These are phyloP conservation scores for Hyles euphorbiae DNA, from an alignment of 1,140 invertebrate species.

Conservation along the genomic window DNA sequence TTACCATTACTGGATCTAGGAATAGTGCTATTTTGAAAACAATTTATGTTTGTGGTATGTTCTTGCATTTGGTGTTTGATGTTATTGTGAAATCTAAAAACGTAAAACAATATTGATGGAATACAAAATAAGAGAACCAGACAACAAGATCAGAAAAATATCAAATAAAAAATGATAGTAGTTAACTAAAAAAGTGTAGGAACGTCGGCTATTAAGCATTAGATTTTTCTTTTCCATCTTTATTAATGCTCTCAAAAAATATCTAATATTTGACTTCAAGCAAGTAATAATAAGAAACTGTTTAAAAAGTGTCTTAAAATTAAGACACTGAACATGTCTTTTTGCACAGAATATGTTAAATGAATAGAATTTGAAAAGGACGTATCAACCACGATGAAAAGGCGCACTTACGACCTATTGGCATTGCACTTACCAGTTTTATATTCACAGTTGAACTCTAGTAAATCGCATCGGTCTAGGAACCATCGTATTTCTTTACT, in stretches of 20 bases:
- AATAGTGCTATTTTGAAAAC: slow-evolving; percentile 7
- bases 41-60: slow-evolving; percentile 32
- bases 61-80: slow-evolving; percentile 21
- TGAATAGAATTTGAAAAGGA: too few species aligned
- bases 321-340: too few species aligned
- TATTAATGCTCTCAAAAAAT: background rate
- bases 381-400: too few species aligned
- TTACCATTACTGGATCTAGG: slow-evolving; percentile 6
- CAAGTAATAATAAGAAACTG: too few species aligned
- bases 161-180: background rate
- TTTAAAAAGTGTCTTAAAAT: too few species aligned
- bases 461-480: slow-evolving; percentile 47
- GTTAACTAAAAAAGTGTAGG: background rate
- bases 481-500: slow-evolving; percentile 50
- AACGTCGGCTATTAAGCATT: background rate
- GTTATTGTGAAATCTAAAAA: slow-evolving; percentile 28
- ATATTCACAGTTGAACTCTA: slow-evolving; percentile 64
- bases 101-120: background rate
- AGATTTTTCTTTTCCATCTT: background rate
- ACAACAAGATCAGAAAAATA: background rate
- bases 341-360: too few species aligned
- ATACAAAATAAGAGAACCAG: background rate
- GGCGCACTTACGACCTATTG: too few species aligned
- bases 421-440: slow-evolving; percentile 29
- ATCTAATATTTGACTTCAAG: too few species aligned